Conservation (phyloP, 37 sponge, comb jelly and placozoan species). For the Beroe ovata region DNA sequence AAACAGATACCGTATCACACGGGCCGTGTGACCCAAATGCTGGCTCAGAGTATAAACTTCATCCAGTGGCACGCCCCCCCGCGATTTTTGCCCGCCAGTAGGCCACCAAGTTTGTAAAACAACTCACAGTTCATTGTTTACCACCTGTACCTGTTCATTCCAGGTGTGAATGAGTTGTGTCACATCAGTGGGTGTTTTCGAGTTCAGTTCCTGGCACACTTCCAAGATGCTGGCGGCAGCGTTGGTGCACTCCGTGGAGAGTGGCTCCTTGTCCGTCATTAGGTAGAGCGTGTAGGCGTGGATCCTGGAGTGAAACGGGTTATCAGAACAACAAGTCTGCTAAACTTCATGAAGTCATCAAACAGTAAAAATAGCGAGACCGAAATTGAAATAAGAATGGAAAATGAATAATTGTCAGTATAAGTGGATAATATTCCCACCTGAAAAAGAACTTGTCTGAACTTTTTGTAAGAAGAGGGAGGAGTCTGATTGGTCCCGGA, state of each 20-base stretch:
- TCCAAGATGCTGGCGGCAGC: conserved; percentile 50
- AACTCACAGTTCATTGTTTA: too few relatives aligned
- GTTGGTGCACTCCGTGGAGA: background rate
- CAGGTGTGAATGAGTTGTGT: conserved; percentile 39
- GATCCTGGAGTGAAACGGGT: conserved; percentile 6
- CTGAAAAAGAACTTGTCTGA: conserved; percentile 9
- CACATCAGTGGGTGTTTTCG: conserved; percentile 12
- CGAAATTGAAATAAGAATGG: too few relatives aligned
- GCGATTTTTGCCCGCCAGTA: too few relatives aligned
- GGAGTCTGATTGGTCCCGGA: conserved; percentile 31
- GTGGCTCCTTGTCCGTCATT: conserved; percentile 46
- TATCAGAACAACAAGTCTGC: background rate
- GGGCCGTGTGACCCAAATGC: too few relatives aligned
- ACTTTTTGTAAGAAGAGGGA: background rate
- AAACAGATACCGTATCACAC: too few relatives aligned
- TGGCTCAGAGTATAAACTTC: too few relatives aligned
- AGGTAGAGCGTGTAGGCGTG: conserved; percentile 65
- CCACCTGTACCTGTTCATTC: conserved; percentile 30
- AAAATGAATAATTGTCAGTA: too few relatives aligned
- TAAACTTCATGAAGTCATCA: too few relatives aligned
- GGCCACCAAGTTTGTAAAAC: too few relatives aligned
- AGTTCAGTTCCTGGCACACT: conserved; percentile 62
- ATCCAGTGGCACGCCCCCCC: too few relatives aligned
- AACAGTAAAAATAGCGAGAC: too few relatives aligned
- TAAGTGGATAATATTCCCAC: too few relatives aligned